phyloP scores from a whole-genome alignment of 2,888 invertebrate species.

The Ferrisia virgata region DNA sequence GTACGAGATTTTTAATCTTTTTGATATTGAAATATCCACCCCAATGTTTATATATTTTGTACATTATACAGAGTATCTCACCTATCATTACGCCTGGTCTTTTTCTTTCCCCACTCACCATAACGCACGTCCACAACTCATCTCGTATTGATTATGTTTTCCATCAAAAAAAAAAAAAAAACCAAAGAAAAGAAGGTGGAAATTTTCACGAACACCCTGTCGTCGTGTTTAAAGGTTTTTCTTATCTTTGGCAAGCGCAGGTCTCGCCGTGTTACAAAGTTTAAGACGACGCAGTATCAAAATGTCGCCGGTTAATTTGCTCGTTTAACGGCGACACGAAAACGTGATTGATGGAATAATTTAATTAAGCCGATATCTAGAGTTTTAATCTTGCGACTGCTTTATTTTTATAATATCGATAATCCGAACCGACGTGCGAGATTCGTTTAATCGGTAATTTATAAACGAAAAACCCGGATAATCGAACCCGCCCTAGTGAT shows the following conservation, averaged over 20 bases:
- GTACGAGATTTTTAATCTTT: background rate
- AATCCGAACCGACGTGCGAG: background rate
- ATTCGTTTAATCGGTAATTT: background rate
- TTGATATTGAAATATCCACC: background rate
- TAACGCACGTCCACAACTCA: too few relatives aligned
- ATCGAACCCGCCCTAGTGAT: background rate
- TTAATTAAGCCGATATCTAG: background rate
- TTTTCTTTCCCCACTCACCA: too few relatives aligned
- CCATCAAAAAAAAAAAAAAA: too few relatives aligned
- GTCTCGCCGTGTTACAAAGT: background rate
- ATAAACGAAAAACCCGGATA: background rate
- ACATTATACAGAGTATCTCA: too few relatives aligned
- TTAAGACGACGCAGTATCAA: background rate
- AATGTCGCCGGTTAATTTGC: conserved; percentile 14
- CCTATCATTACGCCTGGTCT: too few relatives aligned
- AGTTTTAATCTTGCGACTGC: background rate
- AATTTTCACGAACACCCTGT: background rate
- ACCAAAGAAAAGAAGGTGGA: too few relatives aligned
- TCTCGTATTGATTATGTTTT: too few relatives aligned
- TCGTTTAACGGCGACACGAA: background rate
- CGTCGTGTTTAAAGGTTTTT: background rate
- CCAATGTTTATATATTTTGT: too few relatives aligned
- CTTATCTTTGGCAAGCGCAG: background rate
- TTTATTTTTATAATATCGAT: conserved; percentile 4
- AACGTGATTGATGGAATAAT: conserved; percentile 13